Base-by-base conservation (phyloP, 2,888 invertebrate genomes). In the Caenorhabditis auriculariae region DNA sequence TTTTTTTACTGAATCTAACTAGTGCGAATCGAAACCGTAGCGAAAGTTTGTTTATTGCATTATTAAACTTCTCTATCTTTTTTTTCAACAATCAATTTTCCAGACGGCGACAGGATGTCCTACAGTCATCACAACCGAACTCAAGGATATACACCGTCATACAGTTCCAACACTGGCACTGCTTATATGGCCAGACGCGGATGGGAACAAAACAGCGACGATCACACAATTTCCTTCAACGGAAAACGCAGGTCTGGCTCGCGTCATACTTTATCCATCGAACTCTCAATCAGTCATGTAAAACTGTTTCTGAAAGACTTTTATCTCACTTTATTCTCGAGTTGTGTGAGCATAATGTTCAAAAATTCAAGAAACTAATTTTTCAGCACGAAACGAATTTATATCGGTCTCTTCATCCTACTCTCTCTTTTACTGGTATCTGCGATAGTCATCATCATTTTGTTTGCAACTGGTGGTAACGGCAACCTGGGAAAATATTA, bases 401-500 rank as follows among this genome's bases (percentile, higher is more conserved):
- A 59, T 38, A 64, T 66, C 9, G 45, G 55, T 0, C 26, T 60
- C 7, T 59, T 71, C 19, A 38, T 55, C 9, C 41, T 69, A 17
- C 35, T 71, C 12, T 46, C 57, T 15, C 43, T 72, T 9, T 39
- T 72, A 4, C 59, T 72, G n/a, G 45, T 69, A n/a, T 60, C 66
- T 35, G 72, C 72, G 12, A 60, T 72, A 27, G 63, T 72, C 4
- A 65, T 72, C 12, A 72, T 72, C 9, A 67, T 72, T 27, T 53
- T 72, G 2, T 72, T 72, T 49, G 63, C 67, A 21, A 45, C 55
- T 9, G 72, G 72, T 58, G 71, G 66, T 61, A 38, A 39, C 41
- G 23, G 7, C 9, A 45, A 38, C 7, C 15, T 9, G 23, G 32
- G 15, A 37, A 17, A 28, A n/a, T 17, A 48, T n/a, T 17, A 37